Evolutionary conservation across 2,797 vertebrate genomes (phyloP), one percentile per base, ranked within the genome.

Genomic region (Esox lucius): DNA sequence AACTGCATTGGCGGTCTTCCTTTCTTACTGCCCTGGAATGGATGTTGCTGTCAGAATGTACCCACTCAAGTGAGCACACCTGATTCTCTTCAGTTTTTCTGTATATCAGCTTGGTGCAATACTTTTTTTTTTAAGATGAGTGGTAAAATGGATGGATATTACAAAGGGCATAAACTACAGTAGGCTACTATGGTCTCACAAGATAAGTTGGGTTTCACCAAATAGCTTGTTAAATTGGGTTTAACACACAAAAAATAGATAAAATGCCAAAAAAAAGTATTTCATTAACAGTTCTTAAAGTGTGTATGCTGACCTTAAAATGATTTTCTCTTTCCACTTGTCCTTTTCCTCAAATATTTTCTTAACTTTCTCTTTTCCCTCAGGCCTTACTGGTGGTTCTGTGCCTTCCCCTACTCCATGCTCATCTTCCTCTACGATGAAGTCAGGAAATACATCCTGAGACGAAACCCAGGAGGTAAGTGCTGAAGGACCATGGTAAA

Each of bases 341-440:
- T n/a, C n/a, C 39, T 22, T 68, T 6, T 22, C 35, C 22, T 19
- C 35, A 46, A 28, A 0, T 13, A 5, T 53, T 6, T 49, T 15
- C 9, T 9, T 33, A 35, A 56, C 26, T 53, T 1, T 15, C 73
- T 51, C 1, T 81, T n/a, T 48, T 5, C 71, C 31, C 28, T n/a
- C 68, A 99, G 97, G 81, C 97, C 97, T 0, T 93, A 87, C 2
- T 99, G 98, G 98, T 99, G 98, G 97, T 97, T 99, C 93, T 99
- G 98, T 77, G 97, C 97, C 90, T 96, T 99, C 92, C 98, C 97
- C 0, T 99, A 99, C 84, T 97, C 97, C 56, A 95, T 99, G 22
- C 93, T 99, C 85, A 99, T 99, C 90, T 98, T 99, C 33, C 71
- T 99, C 72, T 99, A 99, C 1, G 98, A 99, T 78, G 97, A 99